Evolutionary conservation across 1,140 invertebrate genomes (phyloP).

Genomic region (Dreissena polymorpha): DNA sequence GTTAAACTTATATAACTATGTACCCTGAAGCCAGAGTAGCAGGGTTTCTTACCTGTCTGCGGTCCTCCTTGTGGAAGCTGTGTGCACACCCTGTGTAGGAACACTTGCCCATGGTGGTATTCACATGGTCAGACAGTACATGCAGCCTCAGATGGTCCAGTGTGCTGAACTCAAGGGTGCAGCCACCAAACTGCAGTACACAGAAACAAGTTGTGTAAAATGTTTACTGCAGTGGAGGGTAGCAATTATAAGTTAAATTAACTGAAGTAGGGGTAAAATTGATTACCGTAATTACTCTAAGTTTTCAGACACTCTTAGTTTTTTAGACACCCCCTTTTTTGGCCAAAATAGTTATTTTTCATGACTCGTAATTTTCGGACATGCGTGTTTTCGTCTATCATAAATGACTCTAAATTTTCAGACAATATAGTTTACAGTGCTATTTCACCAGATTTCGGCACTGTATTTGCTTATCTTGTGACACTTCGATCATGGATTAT

Average conservation of each 20-base stretch:
- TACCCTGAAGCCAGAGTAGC: background rate
- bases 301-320: too few relatives aligned
- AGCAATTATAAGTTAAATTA: background rate
- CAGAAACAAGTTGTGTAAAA: background rate
- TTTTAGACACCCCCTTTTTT: background rate
- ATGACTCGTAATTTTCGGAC: background rate
- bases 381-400: too few relatives aligned
- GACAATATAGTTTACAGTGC: too few relatives aligned
- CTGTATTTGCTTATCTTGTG: too few relatives aligned
- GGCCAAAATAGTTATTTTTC: background rate
- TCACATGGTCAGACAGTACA: slow-evolving; percentile 19
- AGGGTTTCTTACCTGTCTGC: background rate
- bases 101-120: slow-evolving; percentile 3
- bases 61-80: slow-evolving; percentile 7
- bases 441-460: too few relatives aligned
- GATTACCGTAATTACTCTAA: too few relatives aligned
- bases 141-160: slow-evolving; percentile 11
- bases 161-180: slow-evolving; percentile 12
- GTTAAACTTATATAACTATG: background rate
- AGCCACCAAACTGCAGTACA: slow-evolving; percentile 3
- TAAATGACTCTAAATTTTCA: too few relatives aligned
- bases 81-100: background rate
- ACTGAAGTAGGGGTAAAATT: background rate
- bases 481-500: too few relatives aligned
- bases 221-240: background rate